Evolutionary conservation across 2,797 vertebrate species (phyloP), one percentile per base, ranked within the genome.

Genomic region (Phrynocephalus vlangalii): DNA sequence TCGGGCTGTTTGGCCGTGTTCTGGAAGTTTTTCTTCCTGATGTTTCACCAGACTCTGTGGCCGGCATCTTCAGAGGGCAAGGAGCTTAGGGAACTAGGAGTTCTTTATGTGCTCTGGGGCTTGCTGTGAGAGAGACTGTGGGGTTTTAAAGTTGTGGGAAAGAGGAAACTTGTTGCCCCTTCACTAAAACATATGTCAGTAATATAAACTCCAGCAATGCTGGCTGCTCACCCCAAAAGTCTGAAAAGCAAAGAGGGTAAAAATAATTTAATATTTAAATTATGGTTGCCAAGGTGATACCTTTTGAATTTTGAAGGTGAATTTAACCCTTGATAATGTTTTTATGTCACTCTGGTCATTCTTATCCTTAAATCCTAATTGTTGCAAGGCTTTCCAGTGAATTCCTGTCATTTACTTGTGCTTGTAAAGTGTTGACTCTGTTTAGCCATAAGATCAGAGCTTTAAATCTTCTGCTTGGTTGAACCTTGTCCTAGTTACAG

Each of bases 401-500:
- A 60, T 86, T 68, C 67, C 15, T 79, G 9, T n/a, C 6, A 72
- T 28, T 63, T 30, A 8, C 68, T 50, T 81, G 24, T 30, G 38
- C 30, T 78, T 67, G 38, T n/a, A 67, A n/a, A 9, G 16, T 30
- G 28, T 85, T 15, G 60, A 52, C 30, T 75, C 4, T 75, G 38
- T n/a, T 52, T 70, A 80, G 33, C 33, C 33, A 73, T 44, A 60
- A 86, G 71, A 72, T 22, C 13, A 44, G 50, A 22, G 24, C 24
- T 71, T 73, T 73, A 73, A 56, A 60, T 63, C 22, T 56, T 56
- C 52, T 56, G 52, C 52, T 56, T 56, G 26, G 56, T n/a, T 86
- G 76, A 86, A 80, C 7, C 26, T 86, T 86, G 68, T 48, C 85
- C 68, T 81, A 86, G 50, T 80, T 86, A 72, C 68, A 63, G 26